Conservation (phyloP, 2,797 vertebrate species). For the Macropus fuliginosus region DNA sequence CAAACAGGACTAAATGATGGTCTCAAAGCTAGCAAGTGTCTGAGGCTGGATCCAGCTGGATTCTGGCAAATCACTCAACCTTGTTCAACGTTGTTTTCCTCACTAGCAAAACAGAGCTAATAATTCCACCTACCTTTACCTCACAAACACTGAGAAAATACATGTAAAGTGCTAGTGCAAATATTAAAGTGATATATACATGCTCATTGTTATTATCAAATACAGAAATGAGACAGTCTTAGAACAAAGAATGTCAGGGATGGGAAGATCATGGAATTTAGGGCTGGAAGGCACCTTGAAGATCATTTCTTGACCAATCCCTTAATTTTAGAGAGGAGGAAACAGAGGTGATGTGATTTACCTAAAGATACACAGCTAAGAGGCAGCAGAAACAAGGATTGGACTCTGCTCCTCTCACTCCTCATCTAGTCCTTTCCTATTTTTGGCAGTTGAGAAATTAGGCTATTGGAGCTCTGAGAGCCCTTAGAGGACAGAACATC, state of each 20-base stretch:
- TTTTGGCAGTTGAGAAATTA: neutral
- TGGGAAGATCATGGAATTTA: neutral
- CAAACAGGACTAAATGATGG: neutral
- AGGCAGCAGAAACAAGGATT: neutral
- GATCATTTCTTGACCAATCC: neutral
- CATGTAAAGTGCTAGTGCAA: neutral
- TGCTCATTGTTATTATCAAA: neutral
- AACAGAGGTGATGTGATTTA: neutral
- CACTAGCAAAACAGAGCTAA: neutral
- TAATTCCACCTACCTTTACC: neutral
- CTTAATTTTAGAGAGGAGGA: neutral
- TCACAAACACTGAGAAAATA: neutral
- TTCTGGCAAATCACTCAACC: neutral
- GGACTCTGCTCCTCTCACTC: neutral
- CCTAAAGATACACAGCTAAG: neutral
- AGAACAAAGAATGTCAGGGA: neutral
- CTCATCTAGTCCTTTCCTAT: neutral
- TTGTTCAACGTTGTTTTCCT: neutral
- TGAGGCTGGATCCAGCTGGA: neutral
- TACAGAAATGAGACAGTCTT: neutral
- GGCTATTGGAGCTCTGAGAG: neutral
- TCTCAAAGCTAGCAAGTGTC: neutral
- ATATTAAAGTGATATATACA: neutral
- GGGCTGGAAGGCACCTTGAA: neutral
- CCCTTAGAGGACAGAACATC: neutral